Base-by-base conservation (phyloP, 2,888 invertebrate genomes). In the Galerucella pusilla region DNA sequence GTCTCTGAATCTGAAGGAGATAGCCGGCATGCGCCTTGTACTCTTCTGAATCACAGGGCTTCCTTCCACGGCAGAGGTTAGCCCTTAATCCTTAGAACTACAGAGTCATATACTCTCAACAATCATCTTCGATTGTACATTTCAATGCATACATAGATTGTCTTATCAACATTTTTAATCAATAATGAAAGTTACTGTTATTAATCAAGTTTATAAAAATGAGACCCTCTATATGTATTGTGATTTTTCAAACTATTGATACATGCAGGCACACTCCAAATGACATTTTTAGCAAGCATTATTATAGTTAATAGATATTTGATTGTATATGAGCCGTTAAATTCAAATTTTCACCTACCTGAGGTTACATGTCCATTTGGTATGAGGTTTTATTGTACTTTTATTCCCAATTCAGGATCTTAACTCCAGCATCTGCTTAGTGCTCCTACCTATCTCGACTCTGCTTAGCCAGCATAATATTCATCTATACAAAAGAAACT, bases 11-110 rank as follows among this genome's bases (percentile, higher is more conserved):
- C 83, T 82, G 84, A 83, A 82, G 85, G 85, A 83, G 85, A 86
- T 82, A 84, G 84, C 82, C 85, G 85, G 85, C 86, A 85, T 85
- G 85, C 85, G 84, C 86, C 86, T 84, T 88, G 86, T 83, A 85
- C 87, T 83, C 84, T 86, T 81, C 85, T 86, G 83, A 87, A 88
- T 86, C 91, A 91, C 87, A 90, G 91, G 87, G 91, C 91, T 87
- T 91, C 91, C 85, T 91, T 90, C 87, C 91, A 91, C 87, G 91
- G 91, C 88, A 90, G 91, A 91, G 91, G 91, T 91, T 89, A 89
- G 87, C 86, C 85, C 84, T 68, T 71, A 25, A 12, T 54, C 35
- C 35, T 35, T 60, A 35, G 68, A 52, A 76, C 73, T 46, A 66
- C 64, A 60, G 69, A 45, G 14, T 72, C 45, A 63, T 61, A 16